These are phyloP conservation scores for Leptodactylus fallax DNA, from an alignment of 2,797 vertebrate genomes.

Conservation along the genomic window DNA sequence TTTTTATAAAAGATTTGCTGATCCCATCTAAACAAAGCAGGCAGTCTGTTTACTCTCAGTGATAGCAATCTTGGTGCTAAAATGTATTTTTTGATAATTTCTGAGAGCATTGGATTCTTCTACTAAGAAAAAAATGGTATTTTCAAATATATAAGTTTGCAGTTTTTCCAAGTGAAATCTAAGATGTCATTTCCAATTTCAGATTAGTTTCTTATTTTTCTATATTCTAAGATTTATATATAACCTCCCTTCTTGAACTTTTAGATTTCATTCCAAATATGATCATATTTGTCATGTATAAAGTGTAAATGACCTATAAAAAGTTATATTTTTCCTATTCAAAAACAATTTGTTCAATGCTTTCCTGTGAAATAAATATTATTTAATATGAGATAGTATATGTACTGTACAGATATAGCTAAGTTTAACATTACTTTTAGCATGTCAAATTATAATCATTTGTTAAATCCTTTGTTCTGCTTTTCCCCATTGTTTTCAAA, in stretches of 20 bases:
- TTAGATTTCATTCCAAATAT: not conserved
- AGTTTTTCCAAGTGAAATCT: not conserved
- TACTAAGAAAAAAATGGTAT: not conserved
- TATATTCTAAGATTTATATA: not conserved
- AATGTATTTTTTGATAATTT: slow-evolving; percentile 47
- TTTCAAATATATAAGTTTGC: not conserved
- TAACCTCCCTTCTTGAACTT: not conserved
- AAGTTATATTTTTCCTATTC: not conserved
- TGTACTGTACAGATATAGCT: too few species aligned
- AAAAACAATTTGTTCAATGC: not conserved
- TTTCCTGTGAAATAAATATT: too few species aligned
- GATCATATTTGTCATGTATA: not conserved
- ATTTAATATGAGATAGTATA: too few species aligned
- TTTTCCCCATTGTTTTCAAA: too few species aligned
- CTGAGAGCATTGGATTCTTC: not conserved
- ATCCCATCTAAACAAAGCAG: slow-evolving; percentile 34
- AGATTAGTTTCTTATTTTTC: not conserved
- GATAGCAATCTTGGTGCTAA: not conserved
- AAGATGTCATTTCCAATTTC: slow-evolving; percentile 16
- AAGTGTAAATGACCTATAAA: not conserved
- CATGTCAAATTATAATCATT: too few species aligned
- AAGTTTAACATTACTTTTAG: too few species aligned
- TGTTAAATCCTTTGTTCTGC: too few species aligned
- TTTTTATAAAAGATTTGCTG: slow-evolving; percentile 62
- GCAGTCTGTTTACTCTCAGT: slow-evolving; percentile 34